These are phyloP conservation scores for Phragmatobia fuliginosa DNA, from an alignment of 2,888 invertebrate genomes.

Conservation along the genomic window DNA sequence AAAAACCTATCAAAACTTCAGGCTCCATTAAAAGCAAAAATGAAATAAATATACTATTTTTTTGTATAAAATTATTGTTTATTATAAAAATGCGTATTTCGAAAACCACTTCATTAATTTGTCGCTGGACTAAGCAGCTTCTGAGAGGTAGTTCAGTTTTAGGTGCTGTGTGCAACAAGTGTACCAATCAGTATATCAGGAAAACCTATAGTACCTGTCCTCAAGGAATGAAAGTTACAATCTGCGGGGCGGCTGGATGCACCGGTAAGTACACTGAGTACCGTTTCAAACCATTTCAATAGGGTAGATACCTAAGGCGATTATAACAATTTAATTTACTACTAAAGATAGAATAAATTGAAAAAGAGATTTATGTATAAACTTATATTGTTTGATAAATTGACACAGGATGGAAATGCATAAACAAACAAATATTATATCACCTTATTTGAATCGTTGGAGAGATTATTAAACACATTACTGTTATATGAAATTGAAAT, in stretches of 20 bases:
- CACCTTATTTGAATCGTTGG: too few species aligned
- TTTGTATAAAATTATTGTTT: conserved; percentile 7
- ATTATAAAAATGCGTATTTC: conserved; percentile 42
- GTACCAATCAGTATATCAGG: conserved; percentile 13
- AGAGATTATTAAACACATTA: background rate
- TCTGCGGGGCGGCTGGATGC: conserved; percentile 84
- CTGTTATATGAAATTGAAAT: too few species aligned
- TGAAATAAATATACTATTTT: conserved; percentile 5
- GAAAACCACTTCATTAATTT: conserved; percentile 30
- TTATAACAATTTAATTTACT: background rate
- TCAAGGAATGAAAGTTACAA: conserved; percentile 84
- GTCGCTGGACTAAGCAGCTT: conserved; percentile 25
- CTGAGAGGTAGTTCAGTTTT: conserved; percentile 8
- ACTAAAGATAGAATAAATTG: background rate
- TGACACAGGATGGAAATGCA: background rate
- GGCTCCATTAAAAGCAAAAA: conserved; percentile 22
- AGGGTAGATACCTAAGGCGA: background rate
- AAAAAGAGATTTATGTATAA: background rate
- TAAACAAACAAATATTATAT: background rate
- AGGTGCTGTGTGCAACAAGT: background rate
- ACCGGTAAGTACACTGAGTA: conserved; percentile 82
- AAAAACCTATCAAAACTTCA: conserved; percentile 27
- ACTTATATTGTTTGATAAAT: background rate
- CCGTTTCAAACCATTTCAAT: too few species aligned
- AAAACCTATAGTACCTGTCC: conserved; percentile 64